Conservation (phyloP, 1,140 invertebrate species). For the Heliconius hermathena region DNA sequence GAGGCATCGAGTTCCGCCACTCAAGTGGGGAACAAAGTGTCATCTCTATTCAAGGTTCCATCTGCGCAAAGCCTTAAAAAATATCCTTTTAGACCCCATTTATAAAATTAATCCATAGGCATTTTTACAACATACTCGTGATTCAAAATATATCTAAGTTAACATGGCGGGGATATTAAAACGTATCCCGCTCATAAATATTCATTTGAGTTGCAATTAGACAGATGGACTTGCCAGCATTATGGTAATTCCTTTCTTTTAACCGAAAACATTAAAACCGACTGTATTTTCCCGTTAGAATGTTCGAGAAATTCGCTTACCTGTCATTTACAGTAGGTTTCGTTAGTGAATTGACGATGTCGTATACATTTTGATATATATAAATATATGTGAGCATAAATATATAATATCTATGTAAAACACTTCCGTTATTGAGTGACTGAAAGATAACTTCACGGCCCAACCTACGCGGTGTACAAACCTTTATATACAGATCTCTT, state of each 20-base stretch:
- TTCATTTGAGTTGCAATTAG: conserved; percentile 39
- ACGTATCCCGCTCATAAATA: conserved; percentile 36
- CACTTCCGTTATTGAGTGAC: too few relatives aligned
- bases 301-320: conserved; percentile 15
- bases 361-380: too few relatives aligned
- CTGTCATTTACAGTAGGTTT: background rate
- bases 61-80: background rate
- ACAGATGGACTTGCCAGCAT: conserved; percentile 32
- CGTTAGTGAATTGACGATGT: background rate
- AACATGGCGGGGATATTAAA: conserved; percentile 22
- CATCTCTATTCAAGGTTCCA: too few relatives aligned
- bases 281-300: background rate
- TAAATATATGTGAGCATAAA: too few relatives aligned
- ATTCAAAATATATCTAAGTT: background rate
- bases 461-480: too few relatives aligned
- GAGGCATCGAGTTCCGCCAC: background rate
- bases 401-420: too few relatives aligned
- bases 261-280: conserved; percentile 26
- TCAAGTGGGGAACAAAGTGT: background rate
- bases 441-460: too few relatives aligned
- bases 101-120: background rate
- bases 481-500: too few relatives aligned
- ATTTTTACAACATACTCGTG: background rate
- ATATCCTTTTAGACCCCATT: background rate
- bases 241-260: conserved; percentile 38